Conservation (phyloP, 2,113 vertebrate species). For the Hystrix cristata region DNA sequence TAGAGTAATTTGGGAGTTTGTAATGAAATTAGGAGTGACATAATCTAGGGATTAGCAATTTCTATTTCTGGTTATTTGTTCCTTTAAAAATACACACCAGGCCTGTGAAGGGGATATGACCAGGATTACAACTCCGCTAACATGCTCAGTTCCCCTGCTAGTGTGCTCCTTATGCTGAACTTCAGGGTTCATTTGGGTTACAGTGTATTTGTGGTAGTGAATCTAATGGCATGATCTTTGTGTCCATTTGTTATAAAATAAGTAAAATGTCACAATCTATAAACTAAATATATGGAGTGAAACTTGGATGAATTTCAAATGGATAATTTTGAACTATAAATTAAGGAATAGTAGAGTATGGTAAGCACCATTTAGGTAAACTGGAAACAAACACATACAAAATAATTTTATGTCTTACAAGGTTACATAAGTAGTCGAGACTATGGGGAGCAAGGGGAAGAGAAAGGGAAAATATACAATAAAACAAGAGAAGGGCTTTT, state of each 20-base stretch:
- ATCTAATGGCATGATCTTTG: neutral
- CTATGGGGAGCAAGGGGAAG: neutral
- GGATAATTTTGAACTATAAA: constrained; percentile 39
- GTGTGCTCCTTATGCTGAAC: neutral
- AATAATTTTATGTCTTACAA: neutral
- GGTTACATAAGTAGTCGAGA: neutral
- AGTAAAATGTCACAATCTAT: neutral
- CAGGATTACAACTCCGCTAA: neutral
- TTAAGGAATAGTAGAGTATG: neutral
- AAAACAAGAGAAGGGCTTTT: neutral
- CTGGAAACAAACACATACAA: neutral
- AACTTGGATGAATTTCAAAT: constrained; percentile 36
- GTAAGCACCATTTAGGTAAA: neutral
- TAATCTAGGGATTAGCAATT: neutral
- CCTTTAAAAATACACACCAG: neutral
- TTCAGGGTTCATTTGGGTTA: neutral
- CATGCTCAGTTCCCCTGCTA: neutral
- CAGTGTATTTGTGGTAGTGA: neutral
- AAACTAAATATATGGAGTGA: neutral
- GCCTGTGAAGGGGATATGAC: neutral
- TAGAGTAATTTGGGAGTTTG: neutral
- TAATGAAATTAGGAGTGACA: neutral
- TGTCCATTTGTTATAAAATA: constrained; percentile 16
- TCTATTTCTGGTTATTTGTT: neutral
- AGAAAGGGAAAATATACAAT: neutral